Percentiles rank a stretch among this genome's conserved stretches.
These are phyloP conservation scores for Enhydra lutris DNA, from an alignment of 2,113 vertebrate genomes.

Conservation along the genomic window DNA sequence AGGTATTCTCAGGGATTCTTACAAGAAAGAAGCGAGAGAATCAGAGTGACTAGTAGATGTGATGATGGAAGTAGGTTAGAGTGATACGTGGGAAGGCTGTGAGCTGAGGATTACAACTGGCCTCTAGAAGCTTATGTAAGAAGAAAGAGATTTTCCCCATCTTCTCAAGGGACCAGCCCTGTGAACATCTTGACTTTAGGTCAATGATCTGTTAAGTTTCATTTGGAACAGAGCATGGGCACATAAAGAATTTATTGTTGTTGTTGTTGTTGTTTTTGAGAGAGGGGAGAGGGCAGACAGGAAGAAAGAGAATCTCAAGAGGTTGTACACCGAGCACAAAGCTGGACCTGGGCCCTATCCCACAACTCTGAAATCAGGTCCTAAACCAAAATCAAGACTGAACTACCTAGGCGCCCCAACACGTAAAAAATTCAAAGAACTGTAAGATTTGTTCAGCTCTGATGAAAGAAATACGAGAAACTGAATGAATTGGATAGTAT, in stretches of 20 bases:
- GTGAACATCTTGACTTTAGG: neutral
- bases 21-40: neutral
- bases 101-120: neutral
- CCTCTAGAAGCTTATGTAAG: neutral
- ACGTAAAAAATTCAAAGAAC: neutral
- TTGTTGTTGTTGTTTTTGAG: neutral
- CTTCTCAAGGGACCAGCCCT: neutral
- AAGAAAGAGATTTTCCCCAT: neutral
- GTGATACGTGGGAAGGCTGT: neutral
- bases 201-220: neutral
- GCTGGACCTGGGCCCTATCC: neutral
- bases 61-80: neutral
- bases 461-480: neutral
- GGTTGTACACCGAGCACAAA: neutral
- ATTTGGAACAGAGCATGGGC: neutral
- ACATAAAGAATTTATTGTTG: neutral
- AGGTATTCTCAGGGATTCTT: neutral
- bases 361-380: neutral
- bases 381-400: neutral
- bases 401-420: neutral
- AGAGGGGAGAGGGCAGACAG: neutral
- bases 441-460: neutral
- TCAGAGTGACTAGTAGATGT: neutral
- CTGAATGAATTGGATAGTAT: neutral
- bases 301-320: neutral